A percentile compares a stretch with the other conserved stretches of the same genome.
Conservation (phyloP, 2,888 invertebrate species). For the Dasypolia templi region DNA sequence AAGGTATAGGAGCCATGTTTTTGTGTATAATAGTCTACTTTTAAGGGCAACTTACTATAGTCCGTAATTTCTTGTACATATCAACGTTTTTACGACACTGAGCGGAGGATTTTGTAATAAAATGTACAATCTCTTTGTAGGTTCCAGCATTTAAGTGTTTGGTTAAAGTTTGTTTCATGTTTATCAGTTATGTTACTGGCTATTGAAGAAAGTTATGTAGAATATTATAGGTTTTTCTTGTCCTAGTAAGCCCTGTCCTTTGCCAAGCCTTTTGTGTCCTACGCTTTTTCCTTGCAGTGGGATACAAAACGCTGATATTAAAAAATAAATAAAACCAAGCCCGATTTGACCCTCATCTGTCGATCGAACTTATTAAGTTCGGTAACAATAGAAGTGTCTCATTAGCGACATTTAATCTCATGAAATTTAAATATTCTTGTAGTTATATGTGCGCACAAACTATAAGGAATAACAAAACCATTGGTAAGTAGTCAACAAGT, state of each 20-base stretch:
- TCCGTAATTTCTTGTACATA: slow-evolving; percentile 84
- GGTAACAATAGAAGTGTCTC: too few species aligned
- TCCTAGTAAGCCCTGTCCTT: not conserved
- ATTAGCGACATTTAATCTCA: too few species aligned
- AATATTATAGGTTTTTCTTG: slow-evolving; percentile 6
- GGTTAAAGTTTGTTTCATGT: slow-evolving; percentile 61
- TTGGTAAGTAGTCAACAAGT: slow-evolving; percentile 13
- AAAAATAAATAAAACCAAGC: not conserved
- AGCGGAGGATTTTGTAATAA: slow-evolving; percentile 77
- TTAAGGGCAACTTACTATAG: slow-evolving; percentile 75
- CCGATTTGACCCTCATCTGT: too few species aligned
- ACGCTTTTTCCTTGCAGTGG: not conserved
- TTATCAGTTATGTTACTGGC: slow-evolving; percentile 62
- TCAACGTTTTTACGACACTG: slow-evolving; percentile 82
- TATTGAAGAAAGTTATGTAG: slow-evolving; percentile 23
- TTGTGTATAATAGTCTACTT: slow-evolving; percentile 79
- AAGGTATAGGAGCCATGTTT: slow-evolving; percentile 76
- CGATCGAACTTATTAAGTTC: too few species aligned
- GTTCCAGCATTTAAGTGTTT: slow-evolving; percentile 82
- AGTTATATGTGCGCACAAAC: slow-evolving; percentile 28
- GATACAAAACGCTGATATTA: too few species aligned
- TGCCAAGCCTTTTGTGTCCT: not conserved
- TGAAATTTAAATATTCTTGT: too few species aligned
- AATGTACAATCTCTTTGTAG: slow-evolving; percentile 79
- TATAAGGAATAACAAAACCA: slow-evolving; percentile 12